These are phyloP conservation scores for Drosophila sp. DNA, from an alignment of 1,140 invertebrate species.

Conservation along the genomic window DNA sequence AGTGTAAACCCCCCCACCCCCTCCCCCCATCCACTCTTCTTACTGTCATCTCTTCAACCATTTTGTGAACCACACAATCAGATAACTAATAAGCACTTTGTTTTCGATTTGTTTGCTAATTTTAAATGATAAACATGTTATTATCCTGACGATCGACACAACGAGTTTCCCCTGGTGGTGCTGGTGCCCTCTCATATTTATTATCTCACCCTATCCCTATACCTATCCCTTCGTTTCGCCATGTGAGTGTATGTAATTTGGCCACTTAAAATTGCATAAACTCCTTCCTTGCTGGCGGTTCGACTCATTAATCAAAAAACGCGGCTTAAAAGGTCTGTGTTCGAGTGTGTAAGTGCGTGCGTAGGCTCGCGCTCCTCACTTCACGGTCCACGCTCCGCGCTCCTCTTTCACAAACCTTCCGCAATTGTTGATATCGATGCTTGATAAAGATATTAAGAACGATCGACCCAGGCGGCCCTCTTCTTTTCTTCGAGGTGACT, in stretches of 20 bases:
- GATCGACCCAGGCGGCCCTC: no score
- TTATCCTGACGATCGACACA: conserved; percentile 50
- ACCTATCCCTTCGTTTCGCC: conserved; percentile 4
- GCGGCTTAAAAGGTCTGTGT: conserved; percentile 26
- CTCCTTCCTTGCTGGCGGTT: conserved; percentile 51
- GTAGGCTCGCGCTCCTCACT: conserved; percentile 10
- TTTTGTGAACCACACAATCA: conserved; percentile 1
- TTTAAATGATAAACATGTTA: conserved; percentile 74
- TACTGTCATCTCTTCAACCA: neutral
- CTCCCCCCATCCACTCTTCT: neutral
- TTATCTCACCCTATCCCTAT: neutral
- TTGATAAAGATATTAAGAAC: conserved; percentile 75
- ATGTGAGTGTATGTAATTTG: conserved; percentile 60
- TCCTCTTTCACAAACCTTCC: neutral
- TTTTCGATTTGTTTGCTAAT: conserved; percentile 77
- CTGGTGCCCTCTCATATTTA: neutral
- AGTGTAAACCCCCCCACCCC: conserved; percentile 79
- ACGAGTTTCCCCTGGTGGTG: neutral
- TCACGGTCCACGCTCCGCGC: neutral
- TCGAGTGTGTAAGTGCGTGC: neutral
- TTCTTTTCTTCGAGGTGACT: neutral
- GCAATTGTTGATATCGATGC: conserved; percentile 40
- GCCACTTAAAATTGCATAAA: conserved; percentile 79
- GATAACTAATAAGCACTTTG: conserved; percentile 66
- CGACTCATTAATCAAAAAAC: conserved; percentile 63